These are phyloP conservation scores for Scopus umbretta DNA, from an alignment of 2,113 vertebrate species.

Conservation along the genomic window DNA sequence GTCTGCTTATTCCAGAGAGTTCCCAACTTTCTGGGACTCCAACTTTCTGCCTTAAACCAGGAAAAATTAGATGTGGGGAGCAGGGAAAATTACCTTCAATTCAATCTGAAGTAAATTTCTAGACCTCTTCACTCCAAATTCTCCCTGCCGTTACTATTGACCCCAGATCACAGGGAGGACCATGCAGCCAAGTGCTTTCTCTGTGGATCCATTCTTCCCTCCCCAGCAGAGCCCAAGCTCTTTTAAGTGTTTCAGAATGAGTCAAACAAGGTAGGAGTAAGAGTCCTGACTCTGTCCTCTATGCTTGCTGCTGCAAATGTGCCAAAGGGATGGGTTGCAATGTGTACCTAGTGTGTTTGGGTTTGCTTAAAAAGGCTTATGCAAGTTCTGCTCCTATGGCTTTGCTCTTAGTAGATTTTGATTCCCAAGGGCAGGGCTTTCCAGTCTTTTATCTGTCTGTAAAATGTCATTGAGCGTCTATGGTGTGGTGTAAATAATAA, in stretches of 20 bases:
- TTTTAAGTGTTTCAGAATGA: background rate
- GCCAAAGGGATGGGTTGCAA: accelerated
- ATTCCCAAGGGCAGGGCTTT: background rate
- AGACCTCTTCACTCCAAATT: background rate
- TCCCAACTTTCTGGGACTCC: background rate
- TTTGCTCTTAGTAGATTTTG: background rate
- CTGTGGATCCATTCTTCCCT: background rate
- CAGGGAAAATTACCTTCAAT: accelerated
- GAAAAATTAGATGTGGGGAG: background rate
- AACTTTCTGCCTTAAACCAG: background rate
- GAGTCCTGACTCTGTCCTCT: background rate
- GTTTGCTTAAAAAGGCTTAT: background rate
- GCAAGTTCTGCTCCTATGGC: accelerated
- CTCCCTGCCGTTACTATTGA: background rate
- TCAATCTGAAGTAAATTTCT: background rate
- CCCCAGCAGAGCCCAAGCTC: background rate
- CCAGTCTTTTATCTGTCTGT: background rate
- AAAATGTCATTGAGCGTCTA: background rate
- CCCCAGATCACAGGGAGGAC: background rate
- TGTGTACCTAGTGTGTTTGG: accelerated
- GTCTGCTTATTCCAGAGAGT: background rate
- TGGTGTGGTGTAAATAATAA: background rate
- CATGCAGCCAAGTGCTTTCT: accelerated
- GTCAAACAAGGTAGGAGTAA: background rate
- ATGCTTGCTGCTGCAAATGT: background rate